phyloP scores from a whole-genome alignment of 2,888 invertebrate genomes.

The Erynnis tages region DNA sequence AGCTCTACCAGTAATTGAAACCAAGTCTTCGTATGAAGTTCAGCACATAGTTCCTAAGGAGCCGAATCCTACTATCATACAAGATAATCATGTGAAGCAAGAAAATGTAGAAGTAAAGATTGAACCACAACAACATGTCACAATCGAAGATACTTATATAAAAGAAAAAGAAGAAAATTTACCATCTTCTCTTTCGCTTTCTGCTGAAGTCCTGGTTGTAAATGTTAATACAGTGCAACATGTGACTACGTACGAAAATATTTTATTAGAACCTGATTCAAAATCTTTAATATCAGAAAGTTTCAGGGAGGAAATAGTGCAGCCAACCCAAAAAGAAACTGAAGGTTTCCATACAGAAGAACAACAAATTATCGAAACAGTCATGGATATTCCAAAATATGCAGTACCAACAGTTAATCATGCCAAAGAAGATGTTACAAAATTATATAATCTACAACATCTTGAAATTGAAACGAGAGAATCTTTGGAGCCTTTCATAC shows the following conservation, averaged over 20 bases:
- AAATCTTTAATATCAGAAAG: constrained; percentile 37
- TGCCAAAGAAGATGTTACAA: constrained; percentile 37
- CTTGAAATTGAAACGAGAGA: constrained; percentile 42
- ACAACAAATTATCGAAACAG: constrained; percentile 43
- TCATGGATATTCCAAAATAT: constrained; percentile 24
- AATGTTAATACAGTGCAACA: constrained; percentile 50
- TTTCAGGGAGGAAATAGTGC: constrained; percentile 44
- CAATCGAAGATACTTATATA: constrained; percentile 47
- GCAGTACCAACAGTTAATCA: constrained; percentile 29
- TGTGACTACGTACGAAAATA: constrained; percentile 56
- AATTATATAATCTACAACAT: constrained; percentile 40
- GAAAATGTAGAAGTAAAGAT: constrained; percentile 41
- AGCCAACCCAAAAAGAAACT: constrained; percentile 35
- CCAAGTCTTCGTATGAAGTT: constrained; percentile 50
- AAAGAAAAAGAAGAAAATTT: constrained; percentile 55
- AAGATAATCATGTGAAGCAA: constrained; percentile 38
- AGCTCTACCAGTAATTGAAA: constrained; percentile 42
- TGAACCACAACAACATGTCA: constrained; percentile 55
- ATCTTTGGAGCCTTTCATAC: constrained; percentile 34
- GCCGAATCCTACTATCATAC: constrained; percentile 39
- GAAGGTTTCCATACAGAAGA: constrained; percentile 45
- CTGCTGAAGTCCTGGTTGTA: constrained; percentile 42
- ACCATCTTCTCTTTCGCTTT: constrained; percentile 34
- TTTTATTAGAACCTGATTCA: constrained; percentile 50
- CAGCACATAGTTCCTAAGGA: constrained; percentile 53